phyloP scores from a whole-genome alignment of 2,888 invertebrate genomes.

The Standfussiana lucernea region DNA sequence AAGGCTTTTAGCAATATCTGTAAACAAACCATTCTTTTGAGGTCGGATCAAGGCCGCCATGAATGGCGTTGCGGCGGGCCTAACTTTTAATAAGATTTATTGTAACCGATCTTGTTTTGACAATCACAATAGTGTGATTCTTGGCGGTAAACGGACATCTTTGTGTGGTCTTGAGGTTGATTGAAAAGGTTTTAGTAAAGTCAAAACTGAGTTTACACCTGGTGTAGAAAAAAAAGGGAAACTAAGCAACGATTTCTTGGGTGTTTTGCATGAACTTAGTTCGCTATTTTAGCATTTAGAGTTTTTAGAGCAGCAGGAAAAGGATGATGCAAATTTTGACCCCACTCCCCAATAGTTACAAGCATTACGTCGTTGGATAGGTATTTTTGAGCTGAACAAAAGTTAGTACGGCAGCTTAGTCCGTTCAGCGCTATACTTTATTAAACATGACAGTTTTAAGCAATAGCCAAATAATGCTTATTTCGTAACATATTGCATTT shows the following conservation, averaged over 20 bases:
- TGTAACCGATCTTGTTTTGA: constrained; percentile 91
- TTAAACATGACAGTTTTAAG: no score
- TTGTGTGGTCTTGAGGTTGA: constrained; percentile 86
- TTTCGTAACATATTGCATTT: no score
- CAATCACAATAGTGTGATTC: constrained; percentile 86
- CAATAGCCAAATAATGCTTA: no score
- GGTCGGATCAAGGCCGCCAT: constrained; percentile 80
- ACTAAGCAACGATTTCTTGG: constrained; percentile 46
- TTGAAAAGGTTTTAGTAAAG: constrained; percentile 79
- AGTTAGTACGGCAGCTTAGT: no score
- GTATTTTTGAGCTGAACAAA: no score
- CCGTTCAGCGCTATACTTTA: no score
- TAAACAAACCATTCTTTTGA: constrained; percentile 85
- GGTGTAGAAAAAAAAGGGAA: constrained; percentile 69
- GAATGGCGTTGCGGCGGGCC: constrained; percentile 84
- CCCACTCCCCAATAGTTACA: no score
- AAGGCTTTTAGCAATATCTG: constrained; percentile 81
- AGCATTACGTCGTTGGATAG: no score
- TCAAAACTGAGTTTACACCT: constrained; percentile 86
- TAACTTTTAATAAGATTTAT: constrained; percentile 90
- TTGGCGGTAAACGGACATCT: constrained; percentile 83
- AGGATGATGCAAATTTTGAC: no score
- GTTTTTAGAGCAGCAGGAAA: no score
- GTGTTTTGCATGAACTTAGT: constrained; percentile 6
- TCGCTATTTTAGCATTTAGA: background rate